Evolutionary conservation across 2,888 invertebrate genomes (phyloP).

Genomic region (Catocala nupta): DNA sequence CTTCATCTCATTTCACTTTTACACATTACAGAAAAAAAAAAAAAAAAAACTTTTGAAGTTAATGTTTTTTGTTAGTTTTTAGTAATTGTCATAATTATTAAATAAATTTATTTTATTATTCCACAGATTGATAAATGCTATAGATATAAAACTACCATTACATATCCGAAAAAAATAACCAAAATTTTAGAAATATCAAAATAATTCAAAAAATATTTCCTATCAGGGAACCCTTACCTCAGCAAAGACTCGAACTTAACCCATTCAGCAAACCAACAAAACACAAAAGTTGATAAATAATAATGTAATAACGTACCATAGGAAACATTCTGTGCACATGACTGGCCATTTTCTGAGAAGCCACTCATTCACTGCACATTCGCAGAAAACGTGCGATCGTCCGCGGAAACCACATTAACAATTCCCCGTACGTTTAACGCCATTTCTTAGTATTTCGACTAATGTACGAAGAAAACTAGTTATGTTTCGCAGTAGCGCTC

Average conservation of each 20-base stretch:
- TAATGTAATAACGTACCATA: constrained; percentile 47
- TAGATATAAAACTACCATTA: too few species aligned
- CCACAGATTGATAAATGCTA: too few species aligned
- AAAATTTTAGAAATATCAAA: not conserved
- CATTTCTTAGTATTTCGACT: constrained; percentile 56
- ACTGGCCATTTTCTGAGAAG: constrained; percentile 60
- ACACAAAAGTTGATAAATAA: constrained; percentile 53
- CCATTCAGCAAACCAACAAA: constrained; percentile 38
- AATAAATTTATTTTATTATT: too few species aligned
- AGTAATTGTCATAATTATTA: too few species aligned
- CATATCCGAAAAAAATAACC: not conserved
- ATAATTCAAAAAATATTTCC: not conserved
- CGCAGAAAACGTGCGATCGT: constrained; percentile 59
- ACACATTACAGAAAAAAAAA: too few species aligned
- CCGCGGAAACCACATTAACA: constrained; percentile 54
- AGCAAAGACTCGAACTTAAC: constrained; percentile 39
- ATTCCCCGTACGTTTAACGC: constrained; percentile 47
- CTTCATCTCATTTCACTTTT: too few species aligned
- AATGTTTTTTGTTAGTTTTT: too few species aligned
- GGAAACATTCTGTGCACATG: constrained; percentile 48
- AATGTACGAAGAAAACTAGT: constrained; percentile 58
- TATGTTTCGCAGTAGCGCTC: constrained; percentile 58
- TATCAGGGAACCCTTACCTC: constrained; percentile 30
- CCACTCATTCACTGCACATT: constrained; percentile 49
- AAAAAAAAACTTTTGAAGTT: too few species aligned